phyloP scores from a whole-genome alignment of 2,797 vertebrate genomes.

The Hyperoplus lanceolatus region DNA sequence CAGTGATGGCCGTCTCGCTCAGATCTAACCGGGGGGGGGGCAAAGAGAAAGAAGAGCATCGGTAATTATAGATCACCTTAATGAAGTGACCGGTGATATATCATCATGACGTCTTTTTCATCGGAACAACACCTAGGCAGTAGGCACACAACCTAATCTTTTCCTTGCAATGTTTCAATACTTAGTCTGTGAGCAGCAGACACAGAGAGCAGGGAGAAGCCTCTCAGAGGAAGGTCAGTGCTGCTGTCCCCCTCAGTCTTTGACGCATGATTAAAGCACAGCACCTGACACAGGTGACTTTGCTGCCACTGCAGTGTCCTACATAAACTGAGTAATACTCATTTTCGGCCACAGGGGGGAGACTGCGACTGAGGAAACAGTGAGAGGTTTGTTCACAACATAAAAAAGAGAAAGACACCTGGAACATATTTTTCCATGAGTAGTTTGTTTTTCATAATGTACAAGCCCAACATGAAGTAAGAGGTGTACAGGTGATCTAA shows the following conservation, averaged over 20 bases:
- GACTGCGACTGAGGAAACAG: slow-evolving; percentile 31
- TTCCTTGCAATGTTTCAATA: background rate
- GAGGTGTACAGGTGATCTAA: background rate
- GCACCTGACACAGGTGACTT: slow-evolving; percentile 63
- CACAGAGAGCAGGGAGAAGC: background rate
- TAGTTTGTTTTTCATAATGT: slow-evolving; percentile 24
- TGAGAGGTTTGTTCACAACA: background rate
- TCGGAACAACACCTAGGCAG: background rate
- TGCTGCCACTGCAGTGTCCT: slow-evolving; percentile 76
- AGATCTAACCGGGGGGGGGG: slow-evolving; percentile 81
- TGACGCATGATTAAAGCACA: slow-evolving; percentile 54
- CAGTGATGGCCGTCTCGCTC: slow-evolving; percentile 88
- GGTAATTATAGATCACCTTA: background rate
- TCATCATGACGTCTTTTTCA: slow-evolving; percentile 1
- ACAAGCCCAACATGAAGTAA: background rate
- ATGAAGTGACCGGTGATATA: background rate
- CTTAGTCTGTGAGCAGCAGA: background rate
- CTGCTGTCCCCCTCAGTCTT: slow-evolving; percentile 15
- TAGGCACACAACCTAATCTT: background rate
- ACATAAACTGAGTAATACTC: slow-evolving; percentile 44
- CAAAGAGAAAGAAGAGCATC: background rate
- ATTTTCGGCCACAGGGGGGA: slow-evolving; percentile 74
- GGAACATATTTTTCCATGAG: slow-evolving; percentile 48
- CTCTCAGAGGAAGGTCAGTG: slow-evolving; percentile 13
- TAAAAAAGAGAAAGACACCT: slow-evolving; percentile 29